phyloP scores from a whole-genome alignment of 2,888 invertebrate species.

The Arrhopalites spinosus region DNA sequence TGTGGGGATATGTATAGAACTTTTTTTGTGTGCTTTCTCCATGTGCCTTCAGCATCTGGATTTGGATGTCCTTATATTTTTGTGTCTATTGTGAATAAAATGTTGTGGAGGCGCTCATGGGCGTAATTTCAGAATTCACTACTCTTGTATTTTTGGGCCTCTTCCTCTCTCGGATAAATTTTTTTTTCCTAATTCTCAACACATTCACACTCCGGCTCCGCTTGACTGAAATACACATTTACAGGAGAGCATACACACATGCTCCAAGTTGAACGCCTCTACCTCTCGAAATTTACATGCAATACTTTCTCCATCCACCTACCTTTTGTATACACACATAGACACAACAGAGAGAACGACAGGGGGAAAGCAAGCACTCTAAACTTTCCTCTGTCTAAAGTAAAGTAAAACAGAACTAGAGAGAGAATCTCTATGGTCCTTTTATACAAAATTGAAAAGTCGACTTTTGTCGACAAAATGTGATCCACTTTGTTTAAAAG shows the following conservation, averaged over 20 bases:
- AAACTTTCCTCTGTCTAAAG: too few species aligned
- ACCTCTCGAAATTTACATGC: too few species aligned
- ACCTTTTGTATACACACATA: too few species aligned
- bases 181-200: conserved; percentile 16
- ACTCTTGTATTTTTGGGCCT: conserved; percentile 25
- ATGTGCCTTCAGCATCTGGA: background rate
- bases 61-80: background rate
- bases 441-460: too few species aligned
- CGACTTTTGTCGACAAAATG: too few species aligned
- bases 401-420: too few species aligned
- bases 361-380: too few species aligned
- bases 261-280: too few species aligned
- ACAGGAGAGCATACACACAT: background rate
- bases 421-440: too few species aligned
- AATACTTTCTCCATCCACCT: too few species aligned
- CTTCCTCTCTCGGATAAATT: conserved; percentile 22
- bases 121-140: conserved; percentile 35
- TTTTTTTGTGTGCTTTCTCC: background rate
- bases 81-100: conserved; percentile 26
- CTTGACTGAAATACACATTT: background rate
- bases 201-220: conserved; percentile 21
- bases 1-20: background rate
- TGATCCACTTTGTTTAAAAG: too few species aligned
- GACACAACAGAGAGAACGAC: too few species aligned
- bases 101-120: conserved; percentile 27